Conservation (phyloP, 2,113 vertebrate genomes). For the Menidia beryllina region DNA sequence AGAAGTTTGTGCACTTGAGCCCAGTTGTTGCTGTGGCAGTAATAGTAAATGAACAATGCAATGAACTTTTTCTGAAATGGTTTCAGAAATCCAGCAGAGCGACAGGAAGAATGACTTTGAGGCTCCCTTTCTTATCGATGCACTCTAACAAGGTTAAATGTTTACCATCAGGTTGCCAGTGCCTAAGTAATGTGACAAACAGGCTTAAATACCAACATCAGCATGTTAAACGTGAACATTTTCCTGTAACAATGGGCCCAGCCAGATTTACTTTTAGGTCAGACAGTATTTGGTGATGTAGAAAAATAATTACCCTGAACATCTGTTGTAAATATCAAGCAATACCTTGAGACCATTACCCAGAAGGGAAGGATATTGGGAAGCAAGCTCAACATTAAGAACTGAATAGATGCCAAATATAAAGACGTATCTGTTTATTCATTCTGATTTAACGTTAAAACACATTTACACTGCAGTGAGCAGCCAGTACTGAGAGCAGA, state of each 20-base stretch:
- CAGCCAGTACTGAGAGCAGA: too few relatives aligned
- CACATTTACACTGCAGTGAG: too few relatives aligned
- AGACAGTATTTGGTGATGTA: not conserved
- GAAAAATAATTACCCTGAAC: not conserved
- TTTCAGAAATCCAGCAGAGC: conserved; percentile 13
- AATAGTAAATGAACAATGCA: not conserved
- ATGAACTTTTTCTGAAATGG: conserved; percentile 4
- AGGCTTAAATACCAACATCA: too few relatives aligned
- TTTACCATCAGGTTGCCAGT: not conserved
- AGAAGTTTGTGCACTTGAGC: conserved; percentile 7
- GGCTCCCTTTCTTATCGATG: not conserved
- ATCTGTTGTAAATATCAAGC: not conserved
- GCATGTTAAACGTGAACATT: too few relatives aligned
- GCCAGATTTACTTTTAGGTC: too few relatives aligned
- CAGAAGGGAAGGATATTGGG: too few relatives aligned
- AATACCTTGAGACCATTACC: not conserved
- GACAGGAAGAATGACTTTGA: not conserved
- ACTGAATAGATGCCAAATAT: too few relatives aligned
- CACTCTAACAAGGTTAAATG: not conserved
- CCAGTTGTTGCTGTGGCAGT: not conserved
- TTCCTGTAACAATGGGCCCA: too few relatives aligned
- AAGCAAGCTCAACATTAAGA: too few relatives aligned
- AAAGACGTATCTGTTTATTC: too few relatives aligned
- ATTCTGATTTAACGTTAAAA: too few relatives aligned
- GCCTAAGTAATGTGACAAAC: too few relatives aligned